These are phyloP conservation scores for Tribolium castaneum DNA, from an alignment of 1,140 invertebrate genomes.

Conservation along the genomic window DNA sequence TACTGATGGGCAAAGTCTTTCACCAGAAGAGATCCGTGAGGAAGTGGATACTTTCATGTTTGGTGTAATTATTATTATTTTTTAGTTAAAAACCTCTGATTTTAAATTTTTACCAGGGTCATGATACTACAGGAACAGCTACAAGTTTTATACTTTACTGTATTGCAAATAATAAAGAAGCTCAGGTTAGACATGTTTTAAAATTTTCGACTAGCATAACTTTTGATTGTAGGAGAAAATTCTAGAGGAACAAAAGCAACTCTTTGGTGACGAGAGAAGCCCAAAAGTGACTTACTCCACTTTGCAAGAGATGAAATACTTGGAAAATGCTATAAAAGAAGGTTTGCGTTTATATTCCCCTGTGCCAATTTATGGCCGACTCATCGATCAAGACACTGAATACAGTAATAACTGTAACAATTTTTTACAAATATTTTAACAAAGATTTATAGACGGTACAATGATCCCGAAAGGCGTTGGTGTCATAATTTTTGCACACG, in stretches of 20 bases:
- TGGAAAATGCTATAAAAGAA: no score
- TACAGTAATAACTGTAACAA: constrained; percentile 13
- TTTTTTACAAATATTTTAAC: background rate
- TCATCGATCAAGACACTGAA: constrained; percentile 59
- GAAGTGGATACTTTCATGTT: constrained; percentile 92
- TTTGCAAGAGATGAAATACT: no score
- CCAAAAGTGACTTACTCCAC: no score
- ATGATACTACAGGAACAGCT: constrained; percentile 57
- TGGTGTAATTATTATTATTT: constrained; percentile 67
- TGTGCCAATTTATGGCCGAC: constrained; percentile 69
- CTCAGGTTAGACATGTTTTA: constrained; percentile 66
- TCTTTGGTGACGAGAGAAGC: no score
- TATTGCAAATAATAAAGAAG: constrained; percentile 51
- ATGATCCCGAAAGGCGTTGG: constrained; percentile 8
- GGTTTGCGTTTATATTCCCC: no score
- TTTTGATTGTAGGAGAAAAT: no score
- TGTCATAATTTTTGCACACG: constrained; percentile 57
- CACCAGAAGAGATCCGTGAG: constrained; percentile 77
- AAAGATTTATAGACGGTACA: background rate
- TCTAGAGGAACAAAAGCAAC: no score
- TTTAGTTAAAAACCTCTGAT: background rate
- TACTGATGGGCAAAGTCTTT: constrained; percentile 68
- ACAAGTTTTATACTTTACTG: constrained; percentile 53
- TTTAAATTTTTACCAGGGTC: constrained; percentile 47
- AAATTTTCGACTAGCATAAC: no score